phyloP scores from a whole-genome alignment of 1,140 invertebrate species.

The Agrypnia vestita region DNA sequence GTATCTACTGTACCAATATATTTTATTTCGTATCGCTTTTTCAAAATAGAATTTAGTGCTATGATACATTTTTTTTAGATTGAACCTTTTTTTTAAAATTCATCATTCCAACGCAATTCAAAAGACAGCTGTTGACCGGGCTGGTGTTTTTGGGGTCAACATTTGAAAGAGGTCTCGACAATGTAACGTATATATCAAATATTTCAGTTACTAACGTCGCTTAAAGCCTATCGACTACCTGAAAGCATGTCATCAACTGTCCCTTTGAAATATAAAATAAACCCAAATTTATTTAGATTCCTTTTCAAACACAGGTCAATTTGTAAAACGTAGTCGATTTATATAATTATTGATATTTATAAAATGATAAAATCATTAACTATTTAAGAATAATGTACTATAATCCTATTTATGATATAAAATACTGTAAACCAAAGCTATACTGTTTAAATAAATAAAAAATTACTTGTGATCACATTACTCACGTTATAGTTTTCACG shows the following conservation, averaged over 20 bases:
- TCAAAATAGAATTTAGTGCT: neutral
- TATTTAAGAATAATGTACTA: slow-evolving; percentile 10
- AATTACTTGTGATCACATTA: slow-evolving; percentile 27
- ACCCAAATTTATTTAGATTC: neutral
- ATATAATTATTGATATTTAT: neutral
- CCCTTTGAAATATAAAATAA: slow-evolving; percentile 2
- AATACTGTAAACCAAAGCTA: slow-evolving; percentile 2
- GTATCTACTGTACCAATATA: too few species aligned
- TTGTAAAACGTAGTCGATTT: neutral
- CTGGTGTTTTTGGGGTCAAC: slow-evolving; percentile 54
- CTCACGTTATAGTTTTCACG: slow-evolving; percentile 14
- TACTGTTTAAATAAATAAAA: neutral
- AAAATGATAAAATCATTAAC: neutral
- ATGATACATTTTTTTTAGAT: slow-evolving; percentile 29
- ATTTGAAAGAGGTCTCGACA: too few species aligned
- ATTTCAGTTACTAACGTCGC: too few species aligned
- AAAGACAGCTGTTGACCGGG: slow-evolving; percentile 53
- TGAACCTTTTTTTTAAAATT: too few species aligned
- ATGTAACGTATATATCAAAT: too few species aligned
- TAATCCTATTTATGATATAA: slow-evolving; percentile 18
- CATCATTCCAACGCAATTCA: neutral
- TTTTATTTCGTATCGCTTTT: too few species aligned
- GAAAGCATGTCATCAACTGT: slow-evolving; percentile 38
- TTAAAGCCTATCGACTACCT: neutral
- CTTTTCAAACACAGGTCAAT: neutral